Evolutionary conservation across 1,140 invertebrate genomes (phyloP).

Genomic region (Pentalonia nigronervosa): DNA sequence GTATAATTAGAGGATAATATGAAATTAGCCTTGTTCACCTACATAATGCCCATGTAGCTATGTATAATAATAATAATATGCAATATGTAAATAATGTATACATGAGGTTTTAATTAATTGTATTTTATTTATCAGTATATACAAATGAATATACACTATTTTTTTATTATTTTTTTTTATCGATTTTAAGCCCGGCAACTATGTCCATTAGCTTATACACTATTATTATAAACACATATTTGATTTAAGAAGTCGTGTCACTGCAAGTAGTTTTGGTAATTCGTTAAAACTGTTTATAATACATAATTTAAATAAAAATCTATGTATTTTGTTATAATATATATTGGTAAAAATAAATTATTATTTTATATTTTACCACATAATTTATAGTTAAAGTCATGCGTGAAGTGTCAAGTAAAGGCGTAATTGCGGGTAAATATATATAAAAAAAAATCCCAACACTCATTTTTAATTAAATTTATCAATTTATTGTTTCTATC

Average conservation of each 20-base stretch:
- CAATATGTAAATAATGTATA: background rate
- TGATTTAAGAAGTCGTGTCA: background rate
- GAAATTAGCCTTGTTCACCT: background rate
- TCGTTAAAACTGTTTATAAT: background rate
- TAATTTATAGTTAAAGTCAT: background rate
- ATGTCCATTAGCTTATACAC: too few species aligned
- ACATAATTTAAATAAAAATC: too few species aligned
- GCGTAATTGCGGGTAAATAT: too few species aligned
- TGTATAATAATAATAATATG: background rate
- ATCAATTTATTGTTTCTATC: background rate
- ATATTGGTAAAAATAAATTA: too few species aligned
- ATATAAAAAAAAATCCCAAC: too few species aligned
- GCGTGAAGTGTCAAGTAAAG: background rate
- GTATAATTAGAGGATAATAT: conserved; percentile 15
- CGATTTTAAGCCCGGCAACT: too few species aligned
- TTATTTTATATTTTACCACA: background rate
- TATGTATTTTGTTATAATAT: background rate
- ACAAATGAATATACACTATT: background rate
- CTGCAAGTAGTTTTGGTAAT: background rate
- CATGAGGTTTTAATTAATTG: background rate
- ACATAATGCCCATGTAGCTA: background rate
- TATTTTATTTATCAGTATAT: background rate
- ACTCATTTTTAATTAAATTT: background rate
- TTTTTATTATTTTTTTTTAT: too few species aligned
- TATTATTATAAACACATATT: background rate